A percentile compares a stretch with the other conserved stretches of the same genome.
Conservation (phyloP, 2,888 invertebrate species). For the Adelphocoris suturalis region DNA sequence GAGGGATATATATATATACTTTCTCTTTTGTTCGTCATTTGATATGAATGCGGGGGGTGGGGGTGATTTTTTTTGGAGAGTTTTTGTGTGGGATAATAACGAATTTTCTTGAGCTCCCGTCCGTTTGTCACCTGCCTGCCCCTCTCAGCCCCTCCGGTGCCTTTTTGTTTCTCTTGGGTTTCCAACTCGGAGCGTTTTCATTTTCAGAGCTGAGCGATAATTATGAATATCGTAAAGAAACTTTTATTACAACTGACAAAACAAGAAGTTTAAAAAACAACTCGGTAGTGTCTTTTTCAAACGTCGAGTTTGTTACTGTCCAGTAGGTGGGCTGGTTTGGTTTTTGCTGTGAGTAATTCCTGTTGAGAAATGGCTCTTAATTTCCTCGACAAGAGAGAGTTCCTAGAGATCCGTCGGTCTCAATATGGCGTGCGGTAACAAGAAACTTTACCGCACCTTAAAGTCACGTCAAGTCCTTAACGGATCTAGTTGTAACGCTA, state of each 20-base stretch:
- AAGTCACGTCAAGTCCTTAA: no score
- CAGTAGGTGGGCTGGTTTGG: no score
- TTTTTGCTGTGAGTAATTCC: no score
- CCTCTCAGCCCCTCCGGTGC: neutral
- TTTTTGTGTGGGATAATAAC: neutral
- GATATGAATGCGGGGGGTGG: neutral
- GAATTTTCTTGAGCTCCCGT: neutral
- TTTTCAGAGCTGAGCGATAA: neutral
- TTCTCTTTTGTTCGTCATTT: neutral
- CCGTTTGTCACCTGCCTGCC: conserved; percentile 20
- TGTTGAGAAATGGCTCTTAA: no score
- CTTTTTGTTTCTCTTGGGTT: neutral
- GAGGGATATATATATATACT: neutral
- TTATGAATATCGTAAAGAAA: conserved; percentile 7
- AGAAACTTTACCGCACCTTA: no score
- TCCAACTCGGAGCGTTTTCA: neutral
- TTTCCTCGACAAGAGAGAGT: no score
- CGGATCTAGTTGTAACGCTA: no score
- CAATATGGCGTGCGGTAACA: no score
- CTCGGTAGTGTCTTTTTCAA: no score
- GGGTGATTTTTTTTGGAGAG: neutral
- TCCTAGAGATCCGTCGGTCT: no score
- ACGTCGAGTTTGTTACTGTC: no score
- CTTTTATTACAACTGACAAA: neutral
- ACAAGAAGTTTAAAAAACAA: neutral